Evolutionary conservation across 2,888 invertebrate genomes (phyloP).

Genomic region (Pediacus dermestoides): DNA sequence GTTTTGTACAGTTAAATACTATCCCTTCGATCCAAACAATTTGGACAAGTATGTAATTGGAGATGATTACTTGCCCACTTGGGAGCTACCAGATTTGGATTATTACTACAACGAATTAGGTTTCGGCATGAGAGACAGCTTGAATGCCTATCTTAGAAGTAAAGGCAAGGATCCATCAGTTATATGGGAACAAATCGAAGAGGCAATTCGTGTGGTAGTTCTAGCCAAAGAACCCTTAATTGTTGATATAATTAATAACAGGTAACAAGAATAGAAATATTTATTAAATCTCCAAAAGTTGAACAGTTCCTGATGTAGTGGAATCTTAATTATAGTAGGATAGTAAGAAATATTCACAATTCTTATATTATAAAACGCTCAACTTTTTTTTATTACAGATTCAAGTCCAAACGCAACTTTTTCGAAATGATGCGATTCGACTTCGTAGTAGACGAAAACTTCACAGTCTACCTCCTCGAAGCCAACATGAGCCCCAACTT

Average conservation of each 20-base stretch:
- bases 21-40: conserved; percentile 80
- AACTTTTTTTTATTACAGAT: conserved; percentile 35
- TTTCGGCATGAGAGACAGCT: conserved; percentile 80
- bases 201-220: conserved; percentile 68
- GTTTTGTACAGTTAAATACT: conserved; percentile 84
- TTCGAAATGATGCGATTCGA: conserved; percentile 96
- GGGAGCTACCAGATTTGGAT: conserved; percentile 81
- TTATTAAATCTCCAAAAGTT: conserved; percentile 6
- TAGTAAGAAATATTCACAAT: conserved; percentile 9
- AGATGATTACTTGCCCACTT: conserved; percentile 90
- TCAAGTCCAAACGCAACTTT: conserved; percentile 63
- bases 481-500: conserved; percentile 99
- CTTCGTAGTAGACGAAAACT: conserved; percentile 81
- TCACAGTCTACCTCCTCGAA: conserved; percentile 87
- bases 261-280: too few relatives aligned
- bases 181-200: conserved; percentile 79
- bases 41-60: conserved; percentile 90
- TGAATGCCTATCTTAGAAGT: conserved; percentile 70
- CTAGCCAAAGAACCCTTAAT: conserved; percentile 71
- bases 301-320: neutral
- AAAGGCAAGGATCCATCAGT: conserved; percentile 65
- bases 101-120: conserved; percentile 68
- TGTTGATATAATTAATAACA: conserved; percentile 56
- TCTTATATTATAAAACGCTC: too few relatives aligned
- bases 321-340: conserved; percentile 8